phyloP scores from a whole-genome alignment of 2,113 vertebrate species.

The Lutjanus erythropterus region DNA sequence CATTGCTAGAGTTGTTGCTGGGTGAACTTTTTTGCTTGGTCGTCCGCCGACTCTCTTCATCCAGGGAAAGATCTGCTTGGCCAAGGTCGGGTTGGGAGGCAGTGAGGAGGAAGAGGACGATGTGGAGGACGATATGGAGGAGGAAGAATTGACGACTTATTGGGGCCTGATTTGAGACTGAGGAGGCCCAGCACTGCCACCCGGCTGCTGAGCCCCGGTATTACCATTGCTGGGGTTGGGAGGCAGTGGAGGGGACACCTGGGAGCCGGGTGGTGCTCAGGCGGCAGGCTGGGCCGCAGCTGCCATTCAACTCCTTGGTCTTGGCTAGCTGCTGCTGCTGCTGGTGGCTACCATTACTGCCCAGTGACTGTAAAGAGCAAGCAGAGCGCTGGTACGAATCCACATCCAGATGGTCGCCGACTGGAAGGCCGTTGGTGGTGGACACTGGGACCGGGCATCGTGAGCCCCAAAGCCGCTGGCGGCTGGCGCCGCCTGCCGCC shows the following conservation, averaged over 20 bases:
- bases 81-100: slow-evolving; percentile 88
- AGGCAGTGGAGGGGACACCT: slow-evolving; percentile 90
- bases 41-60: slow-evolving; percentile 97
- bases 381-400: slow-evolving; percentile 94
- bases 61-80: slow-evolving; percentile 99
- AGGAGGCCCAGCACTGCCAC: slow-evolving; percentile 71
- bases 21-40: slow-evolving; percentile 99
- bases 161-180: slow-evolving; percentile 77
- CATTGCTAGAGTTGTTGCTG: slow-evolving; percentile 90
- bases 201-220: slow-evolving; percentile 80
- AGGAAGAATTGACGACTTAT: slow-evolving; percentile 83
- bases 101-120: slow-evolving; percentile 82
- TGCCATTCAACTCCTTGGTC: slow-evolving; percentile 95
- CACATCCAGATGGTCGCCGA: slow-evolving; percentile 88
- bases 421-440: slow-evolving; percentile 89
- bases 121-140: slow-evolving; percentile 77
- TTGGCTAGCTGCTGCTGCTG: slow-evolving; percentile 86
- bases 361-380: slow-evolving; percentile 95
- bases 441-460: slow-evolving; percentile 85
- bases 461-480: slow-evolving; percentile 93
- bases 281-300: slow-evolving; percentile 90
- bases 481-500: slow-evolving; percentile 61
- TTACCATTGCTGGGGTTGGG: slow-evolving; percentile 84
- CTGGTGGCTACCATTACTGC: slow-evolving; percentile 75
- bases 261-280: slow-evolving; percentile 90